phyloP scores from a whole-genome alignment of 64 coral and sea anemone species.

The Montipora sp. region DNA sequence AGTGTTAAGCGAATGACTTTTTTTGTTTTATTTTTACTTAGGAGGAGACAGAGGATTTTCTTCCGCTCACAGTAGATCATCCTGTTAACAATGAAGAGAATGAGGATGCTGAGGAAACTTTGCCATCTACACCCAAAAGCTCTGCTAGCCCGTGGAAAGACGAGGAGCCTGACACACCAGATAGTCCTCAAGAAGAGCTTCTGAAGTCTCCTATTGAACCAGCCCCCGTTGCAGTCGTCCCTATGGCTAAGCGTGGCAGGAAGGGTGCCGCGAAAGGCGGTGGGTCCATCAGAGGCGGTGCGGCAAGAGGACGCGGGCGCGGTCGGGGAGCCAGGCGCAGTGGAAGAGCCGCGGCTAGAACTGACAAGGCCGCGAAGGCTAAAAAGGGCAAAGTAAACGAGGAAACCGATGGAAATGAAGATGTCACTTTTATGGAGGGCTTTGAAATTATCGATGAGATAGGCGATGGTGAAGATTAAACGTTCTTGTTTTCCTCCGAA shows the following conservation, averaged over 20 bases:
- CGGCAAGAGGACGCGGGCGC: slow-evolving; percentile 64
- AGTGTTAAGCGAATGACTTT: not conserved
- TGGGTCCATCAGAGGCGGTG: not conserved
- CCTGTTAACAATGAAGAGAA: not conserved
- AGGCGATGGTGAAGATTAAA: slow-evolving; percentile 69
- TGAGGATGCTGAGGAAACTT: not conserved
- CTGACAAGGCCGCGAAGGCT: not conserved
- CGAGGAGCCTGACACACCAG: not conserved
- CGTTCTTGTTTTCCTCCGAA: not conserved
- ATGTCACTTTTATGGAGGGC: slow-evolving; percentile 86
- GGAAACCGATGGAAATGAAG: slow-evolving; percentile 50
- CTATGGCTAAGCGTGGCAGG: slow-evolving; percentile 43
- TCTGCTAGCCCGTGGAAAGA: not conserved
- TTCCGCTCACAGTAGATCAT: not conserved
- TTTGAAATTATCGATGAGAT: slow-evolving; percentile 94
- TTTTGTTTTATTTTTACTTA: not conserved
- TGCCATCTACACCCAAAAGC: not conserved
- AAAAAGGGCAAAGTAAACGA: slow-evolving; percentile 54
- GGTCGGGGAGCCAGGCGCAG: slow-evolving; percentile 68
- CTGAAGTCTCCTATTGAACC: not conserved
- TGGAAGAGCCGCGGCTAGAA: slow-evolving; percentile 10
- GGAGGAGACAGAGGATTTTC: slow-evolving; percentile 19
- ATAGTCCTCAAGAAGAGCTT: not conserved
- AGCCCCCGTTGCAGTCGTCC: not conserved
- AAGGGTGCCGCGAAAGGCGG: slow-evolving; percentile 34